These are phyloP conservation scores for Steromphala cineraria DNA, from an alignment of 2,888 invertebrate species.

Conservation along the genomic window DNA sequence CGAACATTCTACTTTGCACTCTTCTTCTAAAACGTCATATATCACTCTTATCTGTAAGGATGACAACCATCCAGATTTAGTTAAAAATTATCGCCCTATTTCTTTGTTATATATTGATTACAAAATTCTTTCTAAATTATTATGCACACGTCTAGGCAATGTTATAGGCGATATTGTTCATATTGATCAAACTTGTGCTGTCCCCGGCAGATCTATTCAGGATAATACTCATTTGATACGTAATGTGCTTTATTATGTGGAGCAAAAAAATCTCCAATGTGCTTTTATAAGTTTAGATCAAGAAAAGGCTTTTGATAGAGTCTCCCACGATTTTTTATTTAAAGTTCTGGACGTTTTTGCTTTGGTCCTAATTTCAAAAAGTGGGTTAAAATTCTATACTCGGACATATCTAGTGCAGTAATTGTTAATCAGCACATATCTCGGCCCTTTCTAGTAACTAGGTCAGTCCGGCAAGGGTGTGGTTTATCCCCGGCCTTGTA, in stretches of 20 bases:
- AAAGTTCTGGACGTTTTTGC: conserved; percentile 35
- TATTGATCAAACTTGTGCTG: conserved; percentile 43
- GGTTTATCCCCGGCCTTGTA: conserved; percentile 16
- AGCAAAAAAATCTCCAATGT: conserved; percentile 37
- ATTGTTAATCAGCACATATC: conserved; percentile 42
- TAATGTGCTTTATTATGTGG: conserved; percentile 39
- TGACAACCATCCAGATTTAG: conserved; percentile 18
- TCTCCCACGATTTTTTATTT: conserved; percentile 42
- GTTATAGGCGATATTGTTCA: conserved; percentile 37
- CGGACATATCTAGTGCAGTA: conserved; percentile 36
- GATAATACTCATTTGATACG: conserved; percentile 44
- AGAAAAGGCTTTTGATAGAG: conserved; percentile 51
- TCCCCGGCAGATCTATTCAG: conserved; percentile 45
- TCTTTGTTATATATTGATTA: conserved; percentile 45
- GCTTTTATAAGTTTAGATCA: conserved; percentile 48
- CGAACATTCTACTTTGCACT: conserved; percentile 22
- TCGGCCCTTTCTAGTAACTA: not conserved
- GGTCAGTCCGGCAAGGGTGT: conserved; percentile 21
- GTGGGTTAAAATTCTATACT: conserved; percentile 46
- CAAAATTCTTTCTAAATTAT: conserved; percentile 44
- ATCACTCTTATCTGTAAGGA: conserved; percentile 48
- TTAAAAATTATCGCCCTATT: conserved; percentile 48
- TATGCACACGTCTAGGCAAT: conserved; percentile 34
- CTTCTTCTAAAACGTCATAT: conserved; percentile 23
- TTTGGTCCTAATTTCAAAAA: conserved; percentile 41